phyloP scores from a whole-genome alignment of 2,888 invertebrate species.

The Nomada ferruginata region DNA sequence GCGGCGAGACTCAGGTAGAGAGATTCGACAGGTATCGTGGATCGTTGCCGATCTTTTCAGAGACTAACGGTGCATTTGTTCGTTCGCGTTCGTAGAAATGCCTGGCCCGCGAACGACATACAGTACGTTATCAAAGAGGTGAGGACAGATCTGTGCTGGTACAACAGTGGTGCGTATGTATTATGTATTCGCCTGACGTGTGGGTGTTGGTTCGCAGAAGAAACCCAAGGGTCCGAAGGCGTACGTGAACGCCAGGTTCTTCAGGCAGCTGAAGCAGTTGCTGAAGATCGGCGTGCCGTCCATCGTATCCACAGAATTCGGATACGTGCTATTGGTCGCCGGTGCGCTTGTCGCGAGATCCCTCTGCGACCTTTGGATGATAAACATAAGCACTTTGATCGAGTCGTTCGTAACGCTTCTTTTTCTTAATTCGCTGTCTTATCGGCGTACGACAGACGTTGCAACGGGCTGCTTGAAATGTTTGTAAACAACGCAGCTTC shows the following conservation, averaged over 20 bases:
- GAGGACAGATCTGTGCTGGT: slow-evolving; percentile 26
- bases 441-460: no score
- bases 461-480: neutral
- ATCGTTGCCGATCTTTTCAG: neutral
- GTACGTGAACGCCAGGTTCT: slow-evolving; percentile 91
- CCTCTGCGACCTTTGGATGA: slow-evolving; percentile 98
- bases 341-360: slow-evolving; percentile 93
- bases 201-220: slow-evolving; percentile 76
- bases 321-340: slow-evolving; percentile 91
- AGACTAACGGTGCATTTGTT: neutral
- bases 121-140: slow-evolving; percentile 92
- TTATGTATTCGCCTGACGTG: no score
- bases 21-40: neutral
- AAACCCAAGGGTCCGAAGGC: slow-evolving; percentile 87
- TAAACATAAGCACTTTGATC: slow-evolving; percentile 95
- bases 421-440: neutral
- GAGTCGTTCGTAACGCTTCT: slow-evolving; percentile 88
- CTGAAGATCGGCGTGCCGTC: slow-evolving; percentile 89
- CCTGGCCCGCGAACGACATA: slow-evolving; percentile 89
- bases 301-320: slow-evolving; percentile 90
- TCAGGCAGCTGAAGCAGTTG: slow-evolving; percentile 88
- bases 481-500: slow-evolving; percentile 1
- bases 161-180: no score
- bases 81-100: slow-evolving; percentile 82
- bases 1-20: slow-evolving; percentile 48